phyloP scores from a whole-genome alignment of 2,113 vertebrate genomes.

The Phaethon lepturus region DNA sequence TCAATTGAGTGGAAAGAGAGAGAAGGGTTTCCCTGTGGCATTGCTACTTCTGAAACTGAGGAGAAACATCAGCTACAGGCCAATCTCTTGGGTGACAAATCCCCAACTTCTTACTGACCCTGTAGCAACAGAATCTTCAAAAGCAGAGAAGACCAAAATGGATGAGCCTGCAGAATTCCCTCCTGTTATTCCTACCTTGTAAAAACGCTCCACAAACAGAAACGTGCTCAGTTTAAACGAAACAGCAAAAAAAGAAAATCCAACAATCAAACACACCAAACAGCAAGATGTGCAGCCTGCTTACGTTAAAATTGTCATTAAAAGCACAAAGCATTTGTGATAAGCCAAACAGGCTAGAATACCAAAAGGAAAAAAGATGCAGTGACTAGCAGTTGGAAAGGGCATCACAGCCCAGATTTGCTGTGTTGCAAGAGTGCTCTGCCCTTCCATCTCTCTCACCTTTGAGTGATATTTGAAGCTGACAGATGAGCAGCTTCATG shows the following conservation, averaged over 20 bases:
- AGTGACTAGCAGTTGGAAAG: neutral
- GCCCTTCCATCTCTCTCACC: neutral
- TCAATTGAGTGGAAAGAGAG: conserved; percentile 24
- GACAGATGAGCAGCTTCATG: neutral
- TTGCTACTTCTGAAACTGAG: conserved; percentile 10
- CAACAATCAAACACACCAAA: neutral
- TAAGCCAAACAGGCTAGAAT: neutral
- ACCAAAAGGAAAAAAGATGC: neutral
- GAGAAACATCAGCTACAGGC: conserved; percentile 9
- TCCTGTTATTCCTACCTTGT: conserved; percentile 22
- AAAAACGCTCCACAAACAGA: neutral
- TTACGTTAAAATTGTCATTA: neutral
- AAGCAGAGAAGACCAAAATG: conserved; percentile 15
- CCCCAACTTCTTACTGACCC: neutral
- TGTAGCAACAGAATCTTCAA: conserved; percentile 22
- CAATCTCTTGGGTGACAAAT: conserved; percentile 13
- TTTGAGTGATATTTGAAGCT: neutral
- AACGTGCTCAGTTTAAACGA: neutral
- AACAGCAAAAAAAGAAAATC: neutral
- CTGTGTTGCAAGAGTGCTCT: neutral
- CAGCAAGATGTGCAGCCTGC: neutral
- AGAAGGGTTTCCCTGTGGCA: neutral
- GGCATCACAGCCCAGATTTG: neutral
- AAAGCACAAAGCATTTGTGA: neutral
- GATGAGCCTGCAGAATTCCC: conserved; percentile 41